Evolutionary conservation across 2,888 invertebrate genomes (phyloP), one percentile per base, ranked within the genome.

Genomic region (Nineta flava): DNA sequence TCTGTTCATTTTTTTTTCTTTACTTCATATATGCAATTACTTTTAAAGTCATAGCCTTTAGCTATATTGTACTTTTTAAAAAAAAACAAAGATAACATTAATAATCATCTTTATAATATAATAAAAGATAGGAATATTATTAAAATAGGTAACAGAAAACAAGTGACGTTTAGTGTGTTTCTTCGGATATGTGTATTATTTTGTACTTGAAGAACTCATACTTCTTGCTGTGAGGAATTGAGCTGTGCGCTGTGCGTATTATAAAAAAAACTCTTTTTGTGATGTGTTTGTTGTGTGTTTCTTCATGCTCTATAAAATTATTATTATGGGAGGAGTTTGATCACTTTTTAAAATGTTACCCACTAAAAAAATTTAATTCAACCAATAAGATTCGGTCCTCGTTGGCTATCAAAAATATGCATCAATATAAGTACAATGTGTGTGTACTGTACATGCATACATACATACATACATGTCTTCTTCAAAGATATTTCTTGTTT

Each of bases 21-120:
- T 63, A 62, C 61, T 55, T 59, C 58, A 59, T 60, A 60, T 59
- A 61, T 57, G 62, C 63, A 62, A 63, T 63, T 63, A 63, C 61
- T 60, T 61, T 62, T 60, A 60, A 58, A 26, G 26, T 26, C 26
- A 59, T 58, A 55, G 59, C 62, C 62, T 57, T 56, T 54, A 58
- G 62, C 60, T 54, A 55, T 51, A 50, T 53, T 50, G 26, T 26
- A 26, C 7, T 26, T 26, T 26, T 26, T 26, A 3, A 19, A 19
- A 3, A 26, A 26, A 26, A 26, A 26, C 26, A 26, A 26, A 26
- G 26, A 26, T 26, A 26, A 26, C 26, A 26, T 26, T 26, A 26
- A 26, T 26, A 26, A 5, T 3, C 6, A 26, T 26, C 26, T 26
- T 26, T 26, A 26, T 26, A 26, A 26, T 7, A 26, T 26, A 26